Evolutionary conservation across 2,113 vertebrate genomes (phyloP).

Genomic region (Hemibagrus wyckioides): DNA sequence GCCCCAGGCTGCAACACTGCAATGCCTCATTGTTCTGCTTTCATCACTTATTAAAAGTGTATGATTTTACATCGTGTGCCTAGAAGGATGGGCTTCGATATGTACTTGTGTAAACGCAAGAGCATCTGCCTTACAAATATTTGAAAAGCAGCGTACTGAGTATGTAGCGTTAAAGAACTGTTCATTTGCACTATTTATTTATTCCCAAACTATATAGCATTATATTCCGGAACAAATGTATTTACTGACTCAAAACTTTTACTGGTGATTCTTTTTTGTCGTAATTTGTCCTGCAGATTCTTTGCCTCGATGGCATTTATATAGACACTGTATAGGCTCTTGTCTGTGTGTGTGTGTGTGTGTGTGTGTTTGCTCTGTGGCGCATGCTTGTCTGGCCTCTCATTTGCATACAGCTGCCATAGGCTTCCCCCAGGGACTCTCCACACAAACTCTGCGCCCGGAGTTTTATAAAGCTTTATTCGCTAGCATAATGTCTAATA

Average conservation of each 20-base stretch:
- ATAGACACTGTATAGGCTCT: conserved; percentile 12
- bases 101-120: neutral
- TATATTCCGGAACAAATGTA: neutral
- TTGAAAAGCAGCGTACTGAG: neutral
- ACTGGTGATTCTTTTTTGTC: neutral
- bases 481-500: neutral
- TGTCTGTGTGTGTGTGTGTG: conserved; percentile 79
- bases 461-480: conserved; percentile 9
- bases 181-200: neutral
- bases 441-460: neutral
- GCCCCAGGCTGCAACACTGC: conserved; percentile 54
- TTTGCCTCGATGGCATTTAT: conserved; percentile 74
- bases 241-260: neutral
- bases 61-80: neutral
- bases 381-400: conserved; percentile 82
- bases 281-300: conserved; percentile 46
- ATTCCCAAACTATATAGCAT: neutral
- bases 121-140: neutral
- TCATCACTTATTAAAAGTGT: conserved; percentile 6
- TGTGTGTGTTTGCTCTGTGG: conserved; percentile 85
- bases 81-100: neutral
- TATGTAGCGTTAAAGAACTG: neutral
- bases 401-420: conserved; percentile 96
- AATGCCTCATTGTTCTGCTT: conserved; percentile 59
- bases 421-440: conserved; percentile 51